These are phyloP conservation scores for Ptyas mucosa DNA, from an alignment of 2,113 vertebrate species.

Conservation along the genomic window DNA sequence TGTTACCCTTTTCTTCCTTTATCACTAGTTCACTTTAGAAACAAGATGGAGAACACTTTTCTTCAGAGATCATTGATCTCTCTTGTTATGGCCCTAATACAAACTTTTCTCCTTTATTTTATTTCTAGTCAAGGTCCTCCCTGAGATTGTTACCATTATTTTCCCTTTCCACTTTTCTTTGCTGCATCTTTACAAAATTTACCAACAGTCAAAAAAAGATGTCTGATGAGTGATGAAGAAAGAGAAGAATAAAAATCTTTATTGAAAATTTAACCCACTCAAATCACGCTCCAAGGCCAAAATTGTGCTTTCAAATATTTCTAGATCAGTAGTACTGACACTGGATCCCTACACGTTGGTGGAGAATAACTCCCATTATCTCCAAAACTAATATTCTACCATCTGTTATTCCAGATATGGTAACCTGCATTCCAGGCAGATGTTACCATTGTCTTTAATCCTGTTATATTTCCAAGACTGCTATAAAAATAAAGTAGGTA, in stretches of 20 bases:
- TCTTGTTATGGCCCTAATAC: background rate
- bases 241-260: background rate
- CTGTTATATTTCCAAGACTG: background rate
- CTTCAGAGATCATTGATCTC: background rate
- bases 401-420: background rate
- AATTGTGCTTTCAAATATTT: background rate
- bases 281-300: background rate
- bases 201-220: background rate
- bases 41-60: background rate
- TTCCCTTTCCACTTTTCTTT: background rate
- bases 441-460: background rate
- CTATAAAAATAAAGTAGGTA: background rate
- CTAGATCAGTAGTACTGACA: background rate
- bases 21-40: background rate
- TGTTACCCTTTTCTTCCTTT: background rate
- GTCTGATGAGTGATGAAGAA: background rate
- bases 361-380: background rate
- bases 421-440: background rate
- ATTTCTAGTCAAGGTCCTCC: background rate
- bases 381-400: background rate
- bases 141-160: background rate
- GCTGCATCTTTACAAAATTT: background rate
- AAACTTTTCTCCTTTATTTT: background rate
- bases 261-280: background rate
- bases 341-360: background rate